Percentiles rank a stretch among this genome's conserved stretches.
Evolutionary conservation across 1,140 invertebrate species (phyloP).

Genomic region (Pogonomyrmex californicus): DNA sequence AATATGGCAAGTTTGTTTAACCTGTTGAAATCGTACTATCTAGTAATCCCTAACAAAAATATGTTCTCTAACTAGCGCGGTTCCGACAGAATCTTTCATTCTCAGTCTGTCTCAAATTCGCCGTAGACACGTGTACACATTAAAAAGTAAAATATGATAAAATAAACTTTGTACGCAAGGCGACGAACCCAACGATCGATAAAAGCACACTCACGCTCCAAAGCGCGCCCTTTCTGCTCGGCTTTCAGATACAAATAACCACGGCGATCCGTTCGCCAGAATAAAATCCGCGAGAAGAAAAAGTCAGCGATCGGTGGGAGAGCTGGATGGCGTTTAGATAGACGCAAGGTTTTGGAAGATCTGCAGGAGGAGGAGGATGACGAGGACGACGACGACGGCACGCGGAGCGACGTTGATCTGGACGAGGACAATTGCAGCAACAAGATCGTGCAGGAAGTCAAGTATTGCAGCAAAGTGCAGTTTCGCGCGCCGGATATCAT

Average conservation of each 20-base stretch:
- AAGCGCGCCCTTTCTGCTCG: slow-evolving; percentile 30
- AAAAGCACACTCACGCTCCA: slow-evolving; percentile 55
- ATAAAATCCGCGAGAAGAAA: slow-evolving; percentile 75
- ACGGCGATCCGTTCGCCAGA: slow-evolving; percentile 81
- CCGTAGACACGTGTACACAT: neutral
- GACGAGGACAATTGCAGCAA: slow-evolving; percentile 61
- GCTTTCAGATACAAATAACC: slow-evolving; percentile 86
- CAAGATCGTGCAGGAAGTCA: slow-evolving; percentile 78
- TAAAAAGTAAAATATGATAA: slow-evolving; percentile 20
- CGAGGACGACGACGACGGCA: slow-evolving; percentile 68
- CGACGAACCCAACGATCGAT: slow-evolving; percentile 41
- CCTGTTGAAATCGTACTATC: neutral
- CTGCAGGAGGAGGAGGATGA: slow-evolving; percentile 77
- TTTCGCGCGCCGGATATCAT: slow-evolving; percentile 84
- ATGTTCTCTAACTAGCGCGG: neutral
- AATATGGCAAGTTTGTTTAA: neutral
- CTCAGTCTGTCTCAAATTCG: neutral
- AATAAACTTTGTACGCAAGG: neutral
- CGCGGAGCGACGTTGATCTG: neutral
- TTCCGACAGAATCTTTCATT: neutral
- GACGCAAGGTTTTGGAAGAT: slow-evolving; percentile 77
- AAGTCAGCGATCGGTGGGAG: slow-evolving; percentile 59
- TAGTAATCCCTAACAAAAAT: neutral
- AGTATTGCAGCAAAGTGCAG: slow-evolving; percentile 81
- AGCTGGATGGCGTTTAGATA: slow-evolving; percentile 63